A percentile compares a stretch with the other conserved stretches of the same genome.
These are phyloP conservation scores for Osmerus eperlanus DNA, from an alignment of 2,113 vertebrate species.

Conservation along the genomic window DNA sequence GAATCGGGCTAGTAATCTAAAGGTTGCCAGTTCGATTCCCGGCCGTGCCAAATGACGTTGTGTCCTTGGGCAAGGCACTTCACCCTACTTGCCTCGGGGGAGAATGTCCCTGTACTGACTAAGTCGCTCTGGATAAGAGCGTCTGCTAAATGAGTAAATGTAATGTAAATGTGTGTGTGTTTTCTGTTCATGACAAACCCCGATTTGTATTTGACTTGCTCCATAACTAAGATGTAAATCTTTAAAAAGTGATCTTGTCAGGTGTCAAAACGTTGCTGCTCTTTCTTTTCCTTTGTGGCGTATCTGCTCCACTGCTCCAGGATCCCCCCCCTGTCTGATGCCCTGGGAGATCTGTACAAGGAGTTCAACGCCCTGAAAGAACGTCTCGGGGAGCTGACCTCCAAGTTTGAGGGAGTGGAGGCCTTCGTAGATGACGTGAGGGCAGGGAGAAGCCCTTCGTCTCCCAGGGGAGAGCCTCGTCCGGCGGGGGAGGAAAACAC, in stretches of 20 bases:
- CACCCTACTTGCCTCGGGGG: no score
- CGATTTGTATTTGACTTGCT: not conserved
- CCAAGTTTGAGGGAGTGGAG: constrained; percentile 74
- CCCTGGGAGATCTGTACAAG: constrained; percentile 75
- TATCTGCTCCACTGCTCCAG: constrained; percentile 42
- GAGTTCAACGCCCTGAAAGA: constrained; percentile 81
- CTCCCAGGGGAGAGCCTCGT: constrained; percentile 19
- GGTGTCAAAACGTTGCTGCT: no score
- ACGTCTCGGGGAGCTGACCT: constrained; percentile 70
- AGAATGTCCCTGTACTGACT: no score
- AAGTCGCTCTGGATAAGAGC: no score
- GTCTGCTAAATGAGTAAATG: no score
- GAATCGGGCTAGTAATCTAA: no score
- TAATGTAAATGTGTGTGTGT: not conserved
- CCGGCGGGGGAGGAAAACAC: constrained; percentile 16
- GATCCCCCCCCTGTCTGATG: constrained; percentile 78
- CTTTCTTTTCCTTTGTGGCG: no score
- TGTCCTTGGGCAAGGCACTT: no score
- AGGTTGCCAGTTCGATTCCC: no score
- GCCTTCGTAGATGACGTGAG: constrained; percentile 71
- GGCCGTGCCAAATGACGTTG: no score
- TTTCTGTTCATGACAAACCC: no score
- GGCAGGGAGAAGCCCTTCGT: constrained; percentile 41
- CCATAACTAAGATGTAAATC: not conserved
- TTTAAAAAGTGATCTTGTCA: no score